Evolutionary conservation across 2,797 vertebrate genomes (phyloP).

Genomic region (Alcedo quadribrachys): DNA sequence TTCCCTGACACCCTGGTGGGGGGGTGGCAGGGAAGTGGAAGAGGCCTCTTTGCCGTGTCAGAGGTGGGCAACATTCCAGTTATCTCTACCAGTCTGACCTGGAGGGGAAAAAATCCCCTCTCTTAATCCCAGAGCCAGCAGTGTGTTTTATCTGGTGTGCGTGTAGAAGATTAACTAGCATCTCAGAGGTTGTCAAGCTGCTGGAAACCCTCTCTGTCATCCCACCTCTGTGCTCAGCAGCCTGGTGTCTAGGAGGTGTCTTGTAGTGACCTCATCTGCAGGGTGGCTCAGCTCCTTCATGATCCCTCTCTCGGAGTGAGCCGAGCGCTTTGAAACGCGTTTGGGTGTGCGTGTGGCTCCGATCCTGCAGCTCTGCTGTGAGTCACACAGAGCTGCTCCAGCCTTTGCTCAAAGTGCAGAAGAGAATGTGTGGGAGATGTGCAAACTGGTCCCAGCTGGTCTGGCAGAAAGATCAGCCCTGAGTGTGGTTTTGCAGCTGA

Average conservation of each 20-base stretch:
- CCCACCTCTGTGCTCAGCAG: neutral
- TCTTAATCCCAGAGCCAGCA: neutral
- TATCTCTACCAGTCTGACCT: neutral
- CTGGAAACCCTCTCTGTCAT: neutral
- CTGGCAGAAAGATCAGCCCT: neutral
- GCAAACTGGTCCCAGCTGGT: neutral
- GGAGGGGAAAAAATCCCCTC: neutral
- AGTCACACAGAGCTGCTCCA: neutral
- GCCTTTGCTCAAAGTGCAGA: neutral
- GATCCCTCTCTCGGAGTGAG: neutral
- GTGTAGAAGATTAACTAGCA: neutral
- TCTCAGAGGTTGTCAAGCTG: neutral
- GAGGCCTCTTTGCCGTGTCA: neutral
- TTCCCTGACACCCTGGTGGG: neutral
- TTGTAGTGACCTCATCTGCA: neutral
- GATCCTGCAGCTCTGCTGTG: neutral
- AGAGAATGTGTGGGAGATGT: neutral
- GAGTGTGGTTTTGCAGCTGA: neutral
- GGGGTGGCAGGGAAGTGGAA: neutral
- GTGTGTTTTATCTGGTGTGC: neutral
- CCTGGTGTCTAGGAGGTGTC: neutral
- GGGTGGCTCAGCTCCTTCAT: neutral
- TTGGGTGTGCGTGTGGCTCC: neutral
- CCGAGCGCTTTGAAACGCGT: neutral
- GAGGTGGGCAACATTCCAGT: neutral